A percentile compares a stretch with the other conserved stretches of the same genome.
Evolutionary conservation across 2,113 vertebrate genomes (phyloP).

Genomic region (Paratilapia polleni): DNA sequence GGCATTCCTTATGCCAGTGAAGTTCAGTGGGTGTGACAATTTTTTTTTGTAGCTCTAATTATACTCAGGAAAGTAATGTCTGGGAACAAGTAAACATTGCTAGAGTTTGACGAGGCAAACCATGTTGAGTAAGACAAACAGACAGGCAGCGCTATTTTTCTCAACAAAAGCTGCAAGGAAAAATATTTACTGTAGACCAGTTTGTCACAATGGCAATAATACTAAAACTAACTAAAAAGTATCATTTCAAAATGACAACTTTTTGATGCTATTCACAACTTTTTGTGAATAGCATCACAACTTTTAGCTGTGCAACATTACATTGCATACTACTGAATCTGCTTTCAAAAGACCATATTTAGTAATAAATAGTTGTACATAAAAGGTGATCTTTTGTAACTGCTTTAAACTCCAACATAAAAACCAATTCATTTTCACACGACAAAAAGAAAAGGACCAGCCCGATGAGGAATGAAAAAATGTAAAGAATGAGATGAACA

Average conservation of each 20-base stretch:
- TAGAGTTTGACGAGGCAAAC: too few species aligned
- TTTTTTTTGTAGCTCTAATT: too few species aligned
- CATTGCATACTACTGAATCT: too few species aligned
- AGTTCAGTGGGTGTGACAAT: too few species aligned
- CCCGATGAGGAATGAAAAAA: conserved; percentile 12
- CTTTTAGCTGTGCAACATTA: too few species aligned
- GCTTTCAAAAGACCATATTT: too few species aligned
- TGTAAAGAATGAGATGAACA: conserved; percentile 8
- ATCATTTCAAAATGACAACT: fast-evolving
- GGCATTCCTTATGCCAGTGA: too few species aligned
- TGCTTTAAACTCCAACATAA: neutral
- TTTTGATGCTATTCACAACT: neutral
- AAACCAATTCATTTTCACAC: neutral
- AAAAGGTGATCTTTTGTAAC: neutral
- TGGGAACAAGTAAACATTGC: too few species aligned
- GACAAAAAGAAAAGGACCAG: neutral
- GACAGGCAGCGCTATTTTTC: neutral
- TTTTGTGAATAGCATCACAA: too few species aligned
- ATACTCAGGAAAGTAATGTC: too few species aligned
- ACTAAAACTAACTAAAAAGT: neutral
- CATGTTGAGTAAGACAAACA: too few species aligned
- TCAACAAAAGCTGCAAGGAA: neutral
- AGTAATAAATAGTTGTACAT: neutral
- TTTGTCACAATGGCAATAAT: neutral
- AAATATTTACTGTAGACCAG: neutral